These are phyloP conservation scores for Lucifuga dentata DNA, from an alignment of 2,113 vertebrate genomes.

Conservation along the genomic window DNA sequence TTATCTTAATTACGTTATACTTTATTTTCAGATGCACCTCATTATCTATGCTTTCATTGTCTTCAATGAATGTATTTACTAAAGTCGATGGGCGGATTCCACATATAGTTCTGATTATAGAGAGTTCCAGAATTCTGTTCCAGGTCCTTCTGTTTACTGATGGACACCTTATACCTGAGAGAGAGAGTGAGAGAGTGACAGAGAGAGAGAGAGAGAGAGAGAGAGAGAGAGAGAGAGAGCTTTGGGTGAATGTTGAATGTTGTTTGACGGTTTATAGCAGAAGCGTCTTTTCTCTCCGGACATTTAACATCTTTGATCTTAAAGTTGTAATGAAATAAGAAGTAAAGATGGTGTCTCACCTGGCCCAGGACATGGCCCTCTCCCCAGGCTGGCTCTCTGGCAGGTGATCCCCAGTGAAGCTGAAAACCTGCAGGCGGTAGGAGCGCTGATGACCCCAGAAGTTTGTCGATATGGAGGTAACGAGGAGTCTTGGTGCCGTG, in stretches of 20 bases:
- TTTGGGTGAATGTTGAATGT: too few species aligned
- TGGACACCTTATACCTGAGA: slow-evolving; percentile 90
- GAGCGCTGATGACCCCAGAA: slow-evolving; percentile 91
- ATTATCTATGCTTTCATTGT: slow-evolving; percentile 88
- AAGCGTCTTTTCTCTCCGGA: too few species aligned
- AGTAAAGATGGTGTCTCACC: slow-evolving; percentile 87
- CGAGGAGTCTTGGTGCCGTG: slow-evolving; percentile 84
- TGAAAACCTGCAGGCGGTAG: slow-evolving; percentile 90
- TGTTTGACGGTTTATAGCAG: too few species aligned
- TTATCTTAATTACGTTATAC: too few species aligned
- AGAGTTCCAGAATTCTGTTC: slow-evolving; percentile 89
- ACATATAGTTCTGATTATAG: slow-evolving; percentile 91
- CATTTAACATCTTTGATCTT: too few species aligned
- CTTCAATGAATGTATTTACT: slow-evolving; percentile 88
- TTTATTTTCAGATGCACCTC: too few species aligned
- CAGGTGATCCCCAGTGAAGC: slow-evolving; percentile 87
- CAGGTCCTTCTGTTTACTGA: slow-evolving; percentile 89
- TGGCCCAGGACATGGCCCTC: too few species aligned
- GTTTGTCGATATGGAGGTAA: slow-evolving; percentile 90
- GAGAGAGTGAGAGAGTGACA: slow-evolving; percentile 7
- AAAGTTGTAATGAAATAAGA: too few species aligned
- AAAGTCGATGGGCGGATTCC: slow-evolving; percentile 85
- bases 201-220: background rate
- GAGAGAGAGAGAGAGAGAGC: background rate
- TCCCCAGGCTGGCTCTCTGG: too few species aligned